Evolutionary conservation across 2,113 vertebrate genomes (phyloP).

Genomic region (Gymnarchus niloticus): DNA sequence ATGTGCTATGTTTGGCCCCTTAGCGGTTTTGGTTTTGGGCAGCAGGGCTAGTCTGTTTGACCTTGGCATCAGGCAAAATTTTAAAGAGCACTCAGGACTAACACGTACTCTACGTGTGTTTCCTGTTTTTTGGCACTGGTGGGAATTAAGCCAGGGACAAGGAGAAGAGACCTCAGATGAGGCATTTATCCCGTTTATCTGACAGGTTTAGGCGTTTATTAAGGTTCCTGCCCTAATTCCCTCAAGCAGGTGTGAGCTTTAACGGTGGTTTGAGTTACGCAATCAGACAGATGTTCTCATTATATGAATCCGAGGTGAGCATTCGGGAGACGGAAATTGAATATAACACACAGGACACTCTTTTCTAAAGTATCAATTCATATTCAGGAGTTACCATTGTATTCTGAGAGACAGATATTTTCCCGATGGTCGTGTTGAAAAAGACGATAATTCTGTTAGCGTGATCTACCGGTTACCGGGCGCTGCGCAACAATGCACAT

Average conservation of each 20-base stretch:
- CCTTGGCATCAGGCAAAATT: slow-evolving; percentile 60
- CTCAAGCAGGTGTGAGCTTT: slow-evolving; percentile 71
- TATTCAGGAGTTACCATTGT: background rate
- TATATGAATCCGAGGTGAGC: slow-evolving; percentile 60
- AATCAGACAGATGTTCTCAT: slow-evolving; percentile 57
- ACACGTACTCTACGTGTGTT: slow-evolving; percentile 34
- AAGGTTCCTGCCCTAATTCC: slow-evolving; percentile 65
- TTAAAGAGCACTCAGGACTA: background rate
- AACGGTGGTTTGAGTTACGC: slow-evolving; percentile 61
- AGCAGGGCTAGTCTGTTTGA: slow-evolving; percentile 61
- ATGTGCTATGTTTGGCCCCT: slow-evolving; percentile 33
- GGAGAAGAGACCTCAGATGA: slow-evolving; percentile 52
- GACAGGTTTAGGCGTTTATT: slow-evolving; percentile 69
- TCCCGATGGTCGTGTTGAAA: background rate
- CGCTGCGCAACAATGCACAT: background rate
- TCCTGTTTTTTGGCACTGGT: slow-evolving; percentile 44
- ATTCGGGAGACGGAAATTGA: slow-evolving; percentile 66
- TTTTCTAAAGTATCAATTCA: background rate
- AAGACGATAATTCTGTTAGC: background rate
- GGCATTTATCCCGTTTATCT: slow-evolving; percentile 64
- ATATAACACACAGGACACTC: slow-evolving; percentile 52
- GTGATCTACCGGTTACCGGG: background rate
- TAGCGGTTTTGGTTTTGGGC: background rate
- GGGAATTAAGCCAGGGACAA: slow-evolving; percentile 57
- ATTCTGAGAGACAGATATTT: background rate